phyloP scores from a whole-genome alignment of 2,113 vertebrate genomes.

The Tretioscincus oriximinensis region DNA sequence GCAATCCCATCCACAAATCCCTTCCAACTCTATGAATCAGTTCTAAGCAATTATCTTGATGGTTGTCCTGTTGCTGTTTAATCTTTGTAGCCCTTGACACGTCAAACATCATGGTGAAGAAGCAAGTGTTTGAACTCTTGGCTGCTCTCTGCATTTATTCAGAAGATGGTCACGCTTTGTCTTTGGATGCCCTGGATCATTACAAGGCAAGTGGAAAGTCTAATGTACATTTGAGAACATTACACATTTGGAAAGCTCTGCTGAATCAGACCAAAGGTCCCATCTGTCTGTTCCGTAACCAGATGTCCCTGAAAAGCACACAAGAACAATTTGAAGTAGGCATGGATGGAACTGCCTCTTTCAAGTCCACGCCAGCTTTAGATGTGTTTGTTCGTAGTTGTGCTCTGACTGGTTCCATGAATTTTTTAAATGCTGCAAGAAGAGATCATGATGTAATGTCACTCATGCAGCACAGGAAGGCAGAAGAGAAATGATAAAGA shows the following conservation, averaged over 20 bases:
- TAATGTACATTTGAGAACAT: background rate
- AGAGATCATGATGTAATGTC: too few species aligned
- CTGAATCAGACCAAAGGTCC: background rate
- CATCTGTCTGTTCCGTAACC: background rate
- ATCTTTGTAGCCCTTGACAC: conserved; percentile 89
- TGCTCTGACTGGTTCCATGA: too few species aligned
- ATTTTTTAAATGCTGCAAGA: too few species aligned
- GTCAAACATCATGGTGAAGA: conserved; percentile 96
- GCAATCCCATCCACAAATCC: background rate
- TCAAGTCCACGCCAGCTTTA: background rate
- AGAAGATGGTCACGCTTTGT: conserved; percentile 82
- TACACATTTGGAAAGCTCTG: background rate
- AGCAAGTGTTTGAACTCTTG: conserved; percentile 95
- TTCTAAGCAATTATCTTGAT: background rate
- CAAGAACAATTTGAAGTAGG: background rate
- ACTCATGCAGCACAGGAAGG: too few species aligned
- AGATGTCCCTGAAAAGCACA: background rate
- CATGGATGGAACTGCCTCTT: background rate
- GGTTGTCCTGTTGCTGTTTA: background rate
- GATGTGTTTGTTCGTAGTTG: too few species aligned
- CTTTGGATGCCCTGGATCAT: conserved; percentile 92
- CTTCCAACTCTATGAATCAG: too few species aligned
- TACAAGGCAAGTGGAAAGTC: conserved; percentile 85
- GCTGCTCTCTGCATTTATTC: conserved; percentile 95
- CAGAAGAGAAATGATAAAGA: too few species aligned